Evolutionary conservation across 2,797 vertebrate genomes (phyloP).

Genomic region (Acanthis flammea): DNA sequence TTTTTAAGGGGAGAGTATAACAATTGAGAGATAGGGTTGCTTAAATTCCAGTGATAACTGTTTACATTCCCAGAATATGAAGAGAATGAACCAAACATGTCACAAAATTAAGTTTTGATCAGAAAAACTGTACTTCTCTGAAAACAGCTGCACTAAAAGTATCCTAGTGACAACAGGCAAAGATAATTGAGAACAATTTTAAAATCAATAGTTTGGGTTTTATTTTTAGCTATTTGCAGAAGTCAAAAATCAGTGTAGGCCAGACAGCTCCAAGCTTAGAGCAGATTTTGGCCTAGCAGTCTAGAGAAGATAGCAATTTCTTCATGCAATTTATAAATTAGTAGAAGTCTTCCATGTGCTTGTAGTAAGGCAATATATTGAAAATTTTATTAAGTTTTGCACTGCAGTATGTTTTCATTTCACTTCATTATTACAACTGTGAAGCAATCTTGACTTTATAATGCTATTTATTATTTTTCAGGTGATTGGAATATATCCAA

Average conservation of each 20-base stretch:
- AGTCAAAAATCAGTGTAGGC: neutral
- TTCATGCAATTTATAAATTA: neutral
- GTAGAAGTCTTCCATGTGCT: neutral
- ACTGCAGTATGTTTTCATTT: neutral
- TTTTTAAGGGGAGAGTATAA: neutral
- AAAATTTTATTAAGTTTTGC: neutral
- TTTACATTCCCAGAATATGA: neutral
- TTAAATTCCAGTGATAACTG: neutral
- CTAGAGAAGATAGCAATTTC: neutral
- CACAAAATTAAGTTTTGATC: neutral
- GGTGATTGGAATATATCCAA: neutral
- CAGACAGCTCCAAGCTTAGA: neutral
- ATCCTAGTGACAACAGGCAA: neutral
- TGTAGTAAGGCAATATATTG: neutral
- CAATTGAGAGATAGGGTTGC: neutral
- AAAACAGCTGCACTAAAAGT: neutral
- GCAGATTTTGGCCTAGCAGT: neutral
- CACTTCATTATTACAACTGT: neutral
- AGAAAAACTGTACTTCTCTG: neutral
- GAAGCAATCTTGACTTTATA: neutral
- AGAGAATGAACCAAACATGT: neutral
- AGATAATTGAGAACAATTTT: neutral
- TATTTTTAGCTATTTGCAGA: neutral
- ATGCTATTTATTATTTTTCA: neutral
- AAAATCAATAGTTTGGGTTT: accelerated